Evolutionary conservation across 2,797 vertebrate genomes (phyloP), one percentile per base, ranked within the genome.

Genomic region (Platalea minor): DNA sequence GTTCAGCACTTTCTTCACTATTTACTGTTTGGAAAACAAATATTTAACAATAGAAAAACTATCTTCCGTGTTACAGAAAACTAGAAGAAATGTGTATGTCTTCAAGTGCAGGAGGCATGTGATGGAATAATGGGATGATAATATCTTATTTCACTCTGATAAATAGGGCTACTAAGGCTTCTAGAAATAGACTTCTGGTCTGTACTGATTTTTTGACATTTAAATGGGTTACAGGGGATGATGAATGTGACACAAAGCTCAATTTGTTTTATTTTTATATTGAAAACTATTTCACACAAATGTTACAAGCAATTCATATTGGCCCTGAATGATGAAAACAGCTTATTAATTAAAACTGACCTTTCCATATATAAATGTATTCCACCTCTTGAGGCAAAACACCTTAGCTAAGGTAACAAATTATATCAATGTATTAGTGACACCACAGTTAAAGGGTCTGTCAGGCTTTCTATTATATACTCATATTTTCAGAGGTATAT

Each of bases 191-290:
- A 94, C 77, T 97, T 94, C 85, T 73, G 79, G 89, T 91, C 51
- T 91, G 78, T n/a, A 48, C 70, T 85, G 76, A 95, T 95, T 96
- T 97, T 97, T 97, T 97, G 93, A 97, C 96, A 97, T 95, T 97
- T 97, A 97, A 97, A 95, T 97, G 79, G 65, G 79, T 95, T 97
- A 89, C 61, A 5, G 79, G 65, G 53, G 46, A 92, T 97, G 96
- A 98, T 92, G 74, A 91, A 97, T 96, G 80, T 96, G 82, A 97
- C 94, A 96, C 83, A 97, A 95, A 97, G 46, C 86, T 96, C 93
- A 88, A 96, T 97, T 97, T 96, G 92, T 97, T 97, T 97, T 96
- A 97, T 97, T 97, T 97, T 97, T 96, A 96, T 89, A 96, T 93
- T 91, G 93, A 96, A 97, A 97, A 97, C 84, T 95, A 97, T 95